Evolutionary conservation across 2,888 invertebrate genomes (phyloP), one percentile per base, ranked within the genome.

Genomic region (Ferrisia virgata): DNA sequence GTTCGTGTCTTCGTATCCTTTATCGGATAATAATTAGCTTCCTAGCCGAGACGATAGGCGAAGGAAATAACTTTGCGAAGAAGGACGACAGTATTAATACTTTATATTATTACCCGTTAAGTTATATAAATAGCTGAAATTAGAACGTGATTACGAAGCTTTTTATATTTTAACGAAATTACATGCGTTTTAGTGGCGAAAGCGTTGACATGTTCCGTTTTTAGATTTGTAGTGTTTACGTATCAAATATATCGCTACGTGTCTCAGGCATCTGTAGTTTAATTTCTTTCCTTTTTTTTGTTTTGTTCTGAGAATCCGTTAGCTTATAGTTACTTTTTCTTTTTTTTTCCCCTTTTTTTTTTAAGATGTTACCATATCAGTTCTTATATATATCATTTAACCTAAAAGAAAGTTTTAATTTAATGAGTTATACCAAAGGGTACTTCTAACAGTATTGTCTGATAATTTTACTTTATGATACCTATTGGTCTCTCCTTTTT

Each of bases 341-440:
- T 69, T 53, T 47, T 53, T 81, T 79, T 58, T 58, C n/a, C n/a
- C n/a, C n/a, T n/a, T 69, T 69, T 53, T 47, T 53, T 81, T 79
- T 58, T 58, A 36, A 82, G 25, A 82, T 43, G 82, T 82, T 82
- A 82, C 82, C 82, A 82, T 82, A 82, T 82, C 82, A 82, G 72
- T 82, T 82, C 43, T 64, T 82, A 33, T n/a, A n/a, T n/a, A n/a
- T 82, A 81, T 81, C 53, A 53, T 28, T 33, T 72, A n/a, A 69
- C 5, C n/a, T 64, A 76, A 43, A 69, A 25, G 25, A 22, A 82
- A 64, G 11, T 72, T 81, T 28, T 72, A 69, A 72, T 72, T 64
- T 39, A 40, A 18, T 40, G 39, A 36, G 69, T 43, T 79, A 82
- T 82, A 82, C 72, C 82, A 82, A 72, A 72, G 72, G 69, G 69